Base-by-base conservation (phyloP, 2,113 vertebrate genomes). In the Muscicapa adusta region DNA sequence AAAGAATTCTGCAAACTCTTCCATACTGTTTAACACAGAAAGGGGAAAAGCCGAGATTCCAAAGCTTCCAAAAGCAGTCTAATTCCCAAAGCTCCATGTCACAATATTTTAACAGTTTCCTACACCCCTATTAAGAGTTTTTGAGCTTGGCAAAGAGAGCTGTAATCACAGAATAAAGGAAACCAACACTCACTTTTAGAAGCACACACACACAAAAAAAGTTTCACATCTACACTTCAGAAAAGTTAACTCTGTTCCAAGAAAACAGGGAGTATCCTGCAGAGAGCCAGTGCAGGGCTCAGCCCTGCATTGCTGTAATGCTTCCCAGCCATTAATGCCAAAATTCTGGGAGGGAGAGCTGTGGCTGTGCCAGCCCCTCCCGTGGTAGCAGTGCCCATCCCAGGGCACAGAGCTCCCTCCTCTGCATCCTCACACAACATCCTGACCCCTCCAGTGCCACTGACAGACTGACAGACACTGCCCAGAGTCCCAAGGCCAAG, bases 1-100 rank as follows among this genome's bases (percentile, higher is more conserved):
- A 75, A 95, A 76, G 93, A 96, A 96, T 94, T 93, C 74, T 95
- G 89, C 85, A 97, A 96, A 94, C 93, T 92, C 73, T 78, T 56
- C 67, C 50, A 40, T 43, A 40, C n/a, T 88, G n/a, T 80, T 81
- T 56, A 86, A 53, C 24, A 58, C 5, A 2, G 33, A 36, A 93
- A 94, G 34, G 17, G 80, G 20, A 81, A 43, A 77, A 65, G 66
- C 81, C 89, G 91, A 81, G 77, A 26, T 78, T 40, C 51, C 72
- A 84, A 75, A 83, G 83, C 76, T 91, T 80, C 83, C 61, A 67
- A 72, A 91, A 88, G 76, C 81, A 87, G 43, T 48, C 88, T 80
- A 19, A 50, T 48, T 93, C 48, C 77, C 87, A 45, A 80, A 67
- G 54, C 73, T 26, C 76, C 78, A 33, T 17, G 22, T 82, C 77